phyloP scores from a whole-genome alignment of 2,797 vertebrate species.

The Artibeus lituratus region DNA sequence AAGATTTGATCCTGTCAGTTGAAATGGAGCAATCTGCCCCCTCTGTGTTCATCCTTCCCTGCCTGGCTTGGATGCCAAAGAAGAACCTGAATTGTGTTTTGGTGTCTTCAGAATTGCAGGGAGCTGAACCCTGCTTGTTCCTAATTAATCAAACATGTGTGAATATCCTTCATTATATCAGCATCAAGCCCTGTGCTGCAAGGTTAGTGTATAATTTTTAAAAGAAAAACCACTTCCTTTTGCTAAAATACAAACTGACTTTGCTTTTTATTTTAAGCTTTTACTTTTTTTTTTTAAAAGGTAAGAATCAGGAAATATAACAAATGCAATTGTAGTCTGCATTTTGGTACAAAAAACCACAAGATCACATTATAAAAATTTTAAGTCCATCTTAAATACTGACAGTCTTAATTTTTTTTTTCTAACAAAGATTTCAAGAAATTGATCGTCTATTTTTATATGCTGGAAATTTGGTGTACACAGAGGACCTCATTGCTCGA shows the following conservation, averaged over 20 bases:
- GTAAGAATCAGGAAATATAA: background rate
- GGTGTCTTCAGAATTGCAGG: background rate
- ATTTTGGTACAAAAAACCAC: background rate
- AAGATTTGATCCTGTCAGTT: background rate
- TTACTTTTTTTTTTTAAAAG: background rate
- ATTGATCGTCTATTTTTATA: constrained; percentile 51
- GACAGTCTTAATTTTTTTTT: constrained; percentile 24
- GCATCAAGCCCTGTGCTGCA: background rate
- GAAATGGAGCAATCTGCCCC: background rate
- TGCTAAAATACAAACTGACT: background rate
- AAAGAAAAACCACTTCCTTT: background rate
- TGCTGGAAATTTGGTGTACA: constrained; percentile 21
- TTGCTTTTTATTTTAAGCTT: background rate
- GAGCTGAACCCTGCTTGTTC: background rate
- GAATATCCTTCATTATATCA: background rate
- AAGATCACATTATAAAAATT: background rate
- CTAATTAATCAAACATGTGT: background rate
- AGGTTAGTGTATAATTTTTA: background rate
- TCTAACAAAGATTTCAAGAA: background rate
- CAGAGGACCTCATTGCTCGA: constrained; percentile 11
- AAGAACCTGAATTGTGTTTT: background rate
- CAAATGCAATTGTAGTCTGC: background rate
- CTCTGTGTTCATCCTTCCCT: background rate
- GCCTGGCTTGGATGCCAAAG: background rate
- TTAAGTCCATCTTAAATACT: constrained; percentile 16